Percentiles rank a stretch among this genome's conserved stretches.
phyloP scores from a whole-genome alignment of 2,797 vertebrate genomes.

The Otolemur crassicaudatus region DNA sequence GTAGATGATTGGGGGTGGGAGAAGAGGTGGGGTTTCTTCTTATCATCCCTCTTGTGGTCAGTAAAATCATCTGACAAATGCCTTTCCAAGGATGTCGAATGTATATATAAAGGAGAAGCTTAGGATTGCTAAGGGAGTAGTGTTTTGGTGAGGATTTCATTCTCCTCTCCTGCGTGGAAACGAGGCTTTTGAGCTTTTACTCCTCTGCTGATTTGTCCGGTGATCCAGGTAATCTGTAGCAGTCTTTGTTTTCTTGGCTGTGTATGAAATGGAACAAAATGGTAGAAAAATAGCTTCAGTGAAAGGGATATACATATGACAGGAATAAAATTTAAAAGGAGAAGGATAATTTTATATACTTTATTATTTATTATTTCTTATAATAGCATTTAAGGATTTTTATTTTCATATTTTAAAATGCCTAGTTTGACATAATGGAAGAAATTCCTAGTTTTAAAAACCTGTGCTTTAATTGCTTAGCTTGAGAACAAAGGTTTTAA shows the following conservation, averaged over 20 bases:
- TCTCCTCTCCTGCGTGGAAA: slow-evolving; percentile 59
- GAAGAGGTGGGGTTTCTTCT: slow-evolving; percentile 87
- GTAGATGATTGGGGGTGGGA: slow-evolving; percentile 81
- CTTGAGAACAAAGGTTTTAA: slow-evolving; percentile 88
- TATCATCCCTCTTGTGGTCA: slow-evolving; percentile 81
- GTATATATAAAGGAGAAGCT: slow-evolving; percentile 65
- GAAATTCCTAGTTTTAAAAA: slow-evolving; percentile 70
- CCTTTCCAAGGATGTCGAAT: slow-evolving; percentile 77
- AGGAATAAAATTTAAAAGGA: slow-evolving; percentile 42
- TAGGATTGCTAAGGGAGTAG: slow-evolving; percentile 44
- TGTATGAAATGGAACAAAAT: slow-evolving; percentile 58
- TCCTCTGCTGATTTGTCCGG: slow-evolving; percentile 75
- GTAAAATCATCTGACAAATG: slow-evolving; percentile 79
- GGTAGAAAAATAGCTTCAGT: slow-evolving; percentile 76
- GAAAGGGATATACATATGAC: slow-evolving; percentile 56
- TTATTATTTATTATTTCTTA: slow-evolving; percentile 67
- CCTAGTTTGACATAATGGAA: slow-evolving; percentile 63
- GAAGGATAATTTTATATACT: slow-evolving; percentile 3
- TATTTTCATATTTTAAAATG: slow-evolving; percentile 58
- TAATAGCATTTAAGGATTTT: slow-evolving; percentile 61
- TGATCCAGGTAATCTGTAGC: slow-evolving; percentile 84
- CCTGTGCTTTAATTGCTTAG: slow-evolving; percentile 70
- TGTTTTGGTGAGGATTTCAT: slow-evolving; percentile 59
- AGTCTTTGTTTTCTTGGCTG: slow-evolving; percentile 84
- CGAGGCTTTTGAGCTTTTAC: slow-evolving; percentile 70